Evolutionary conservation across 2,797 vertebrate species (phyloP).

Genomic region (Fratercula arctica): DNA sequence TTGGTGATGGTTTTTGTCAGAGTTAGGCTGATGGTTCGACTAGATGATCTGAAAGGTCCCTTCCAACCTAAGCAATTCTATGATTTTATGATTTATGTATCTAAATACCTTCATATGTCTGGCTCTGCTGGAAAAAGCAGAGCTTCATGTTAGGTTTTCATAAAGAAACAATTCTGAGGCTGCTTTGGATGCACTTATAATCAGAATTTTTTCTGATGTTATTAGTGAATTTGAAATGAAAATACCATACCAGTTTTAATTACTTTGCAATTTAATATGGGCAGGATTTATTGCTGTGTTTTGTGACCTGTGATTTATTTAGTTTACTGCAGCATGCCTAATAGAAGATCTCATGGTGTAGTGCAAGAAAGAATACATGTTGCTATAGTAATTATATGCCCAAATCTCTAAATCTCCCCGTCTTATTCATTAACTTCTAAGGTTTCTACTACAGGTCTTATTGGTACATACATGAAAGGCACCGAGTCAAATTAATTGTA

Average conservation of each 20-base stretch:
- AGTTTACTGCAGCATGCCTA: conserved; percentile 47
- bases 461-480: conserved; percentile 30
- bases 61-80: no score
- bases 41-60: no score
- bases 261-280: conserved; percentile 36
- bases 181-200: not conserved
- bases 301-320: conserved; percentile 56
- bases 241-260: conserved; percentile 47
- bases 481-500: conserved; percentile 20
- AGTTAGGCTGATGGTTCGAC: no score
- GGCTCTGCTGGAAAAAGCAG: not conserved
- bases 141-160: not conserved
- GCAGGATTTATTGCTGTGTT: conserved; percentile 39
- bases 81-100: not conserved
- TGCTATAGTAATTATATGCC: conserved; percentile 48
- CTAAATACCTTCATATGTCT: not conserved
- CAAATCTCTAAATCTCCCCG: conserved; percentile 40
- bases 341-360: conserved; percentile 31
- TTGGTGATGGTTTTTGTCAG: no score
- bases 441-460: conserved; percentile 7
- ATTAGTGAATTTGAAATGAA: conserved; percentile 46
- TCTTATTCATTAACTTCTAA: conserved; percentile 48
- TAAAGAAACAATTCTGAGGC: not conserved
- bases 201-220: conserved; percentile 15
- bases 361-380: conserved; percentile 4